These are phyloP conservation scores for Tragelaphus imberbis DNA, from an alignment of 2,113 vertebrate species.

Conservation along the genomic window DNA sequence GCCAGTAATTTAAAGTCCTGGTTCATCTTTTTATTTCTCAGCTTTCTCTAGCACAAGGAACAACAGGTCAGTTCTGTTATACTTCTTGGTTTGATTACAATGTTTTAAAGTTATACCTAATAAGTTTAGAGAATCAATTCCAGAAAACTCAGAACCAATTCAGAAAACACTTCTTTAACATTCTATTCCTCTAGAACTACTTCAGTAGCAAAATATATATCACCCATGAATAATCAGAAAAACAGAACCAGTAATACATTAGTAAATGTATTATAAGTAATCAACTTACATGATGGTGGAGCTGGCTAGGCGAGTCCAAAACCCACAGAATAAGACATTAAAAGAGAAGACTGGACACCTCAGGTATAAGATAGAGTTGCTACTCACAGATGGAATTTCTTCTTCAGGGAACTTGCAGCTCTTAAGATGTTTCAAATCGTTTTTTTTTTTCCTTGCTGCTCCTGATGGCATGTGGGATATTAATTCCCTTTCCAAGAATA, in stretches of 20 bases:
- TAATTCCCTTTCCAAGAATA: neutral
- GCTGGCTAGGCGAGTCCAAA: neutral
- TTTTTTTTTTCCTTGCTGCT: neutral
- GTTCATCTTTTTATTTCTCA: neutral
- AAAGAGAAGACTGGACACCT: neutral
- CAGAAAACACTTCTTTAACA: neutral
- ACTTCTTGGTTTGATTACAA: neutral
- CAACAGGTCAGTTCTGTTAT: neutral
- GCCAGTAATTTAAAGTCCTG: neutral
- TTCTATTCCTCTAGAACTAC: neutral
- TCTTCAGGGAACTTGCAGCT: neutral
- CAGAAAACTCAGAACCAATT: neutral
- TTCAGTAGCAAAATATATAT: neutral
- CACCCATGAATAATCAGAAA: neutral
- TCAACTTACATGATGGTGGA: neutral
- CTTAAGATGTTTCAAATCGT: neutral
- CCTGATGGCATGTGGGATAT: neutral
- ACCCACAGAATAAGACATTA: neutral
- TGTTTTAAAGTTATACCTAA: neutral
- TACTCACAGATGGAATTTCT: neutral
- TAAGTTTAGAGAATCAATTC: neutral
- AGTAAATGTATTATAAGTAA: neutral
- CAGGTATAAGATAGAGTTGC: neutral
- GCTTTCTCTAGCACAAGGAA: neutral
- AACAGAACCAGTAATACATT: neutral